Evolutionary conservation across 2,888 invertebrate species (phyloP), one percentile per base, ranked within the genome.

Genomic region (Coleophora deauratella): DNA sequence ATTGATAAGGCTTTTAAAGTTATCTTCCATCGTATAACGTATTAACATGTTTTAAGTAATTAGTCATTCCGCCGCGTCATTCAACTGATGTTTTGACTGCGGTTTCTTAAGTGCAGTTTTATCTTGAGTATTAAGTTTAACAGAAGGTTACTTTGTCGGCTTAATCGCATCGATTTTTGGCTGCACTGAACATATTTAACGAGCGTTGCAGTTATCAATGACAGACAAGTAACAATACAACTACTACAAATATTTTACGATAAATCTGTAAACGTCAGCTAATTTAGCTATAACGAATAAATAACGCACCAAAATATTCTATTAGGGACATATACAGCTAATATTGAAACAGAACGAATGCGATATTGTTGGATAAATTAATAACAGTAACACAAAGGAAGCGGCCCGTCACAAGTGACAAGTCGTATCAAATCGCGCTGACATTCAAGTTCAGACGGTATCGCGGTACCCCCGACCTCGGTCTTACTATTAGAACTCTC

Each of bases 361-460:
- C 55, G 54, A 50, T 57, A 61, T 70, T 69, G 69, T 69, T 69
- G 73, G 64, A 72, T 70, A 70, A 74, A 70, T 69, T 66, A 76
- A 73, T 72, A 76, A 72, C 65, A 67, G 62, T 62, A 57, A 64
- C 63, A 72, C 69, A 75, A 76, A 81, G 80, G 81, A 81, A 80
- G 72, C 73, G 72, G 66, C 59, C 55, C 59, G 72, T 79, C 78
- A 69, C 55, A 56, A 57, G 62, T 77, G 80, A 78, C 67, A 62
- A 57, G 66, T 73, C 72, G 76, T 81, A 79, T 82, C 81, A 76
- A 81, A 81, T 82, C 72, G 72, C 63, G 59, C 71, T 74, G 80
- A 78, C 80, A 66, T 68, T 73, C 68, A 78, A 76, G 78, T 78
- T 78, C 72, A 70, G 64, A 58, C 53, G 70, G 71, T 80, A 76